Evolutionary conservation across 1,140 invertebrate species (phyloP), one percentile per base, ranked within the genome.

Genomic region (Drosophila kurseongensis): DNA sequence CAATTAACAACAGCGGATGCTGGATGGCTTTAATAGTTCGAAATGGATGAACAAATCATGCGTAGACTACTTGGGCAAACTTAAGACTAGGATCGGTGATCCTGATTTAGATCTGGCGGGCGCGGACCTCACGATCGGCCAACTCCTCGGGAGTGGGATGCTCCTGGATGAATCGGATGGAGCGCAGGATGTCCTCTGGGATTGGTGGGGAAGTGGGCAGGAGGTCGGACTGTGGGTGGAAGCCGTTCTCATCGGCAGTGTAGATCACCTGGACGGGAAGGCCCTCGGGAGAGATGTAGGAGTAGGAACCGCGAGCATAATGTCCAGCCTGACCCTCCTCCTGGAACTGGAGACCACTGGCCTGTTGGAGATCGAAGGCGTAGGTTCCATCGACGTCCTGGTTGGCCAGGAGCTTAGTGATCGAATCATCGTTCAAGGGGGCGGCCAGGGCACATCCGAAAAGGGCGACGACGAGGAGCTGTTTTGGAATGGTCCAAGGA

Each of bases 121-220:
- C 80, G n/a, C 90, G 80, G 27, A 84, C 76, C 0, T 62, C 52
- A 13, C 82, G 79, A 77, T 91, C 89, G 47, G 79, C 77, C 18
- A 84, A 14, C 41, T 91, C 90, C 61, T 91, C 90, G 29, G 75
- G 68, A 14, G 90, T 91, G 38, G 90, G 90, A 61, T 89, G 74
- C 59, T 89, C 47, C 36, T 63, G 36, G 44, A 75, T 89, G 48
- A 0, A 89, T 0, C 18, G 47, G 40, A 89, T 58, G 47, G 68
- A 13, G 16, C 50, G 58, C 50, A 79, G 65, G 42, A 92, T 92
- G 3, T 42, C 59, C 18, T 78, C 75, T 41, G 95, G 94, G 60
- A 95, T 94, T 16, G 94, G 94, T 6, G 94, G 94, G 10, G 94
- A 93, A 0, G 94, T 94, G 8, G 95, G 95, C 44, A 95, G 77